A percentile compares a stretch with the other conserved stretches of the same genome.
These are phyloP conservation scores for Abramis brama DNA, from an alignment of 2,113 vertebrate genomes.

Conservation along the genomic window DNA sequence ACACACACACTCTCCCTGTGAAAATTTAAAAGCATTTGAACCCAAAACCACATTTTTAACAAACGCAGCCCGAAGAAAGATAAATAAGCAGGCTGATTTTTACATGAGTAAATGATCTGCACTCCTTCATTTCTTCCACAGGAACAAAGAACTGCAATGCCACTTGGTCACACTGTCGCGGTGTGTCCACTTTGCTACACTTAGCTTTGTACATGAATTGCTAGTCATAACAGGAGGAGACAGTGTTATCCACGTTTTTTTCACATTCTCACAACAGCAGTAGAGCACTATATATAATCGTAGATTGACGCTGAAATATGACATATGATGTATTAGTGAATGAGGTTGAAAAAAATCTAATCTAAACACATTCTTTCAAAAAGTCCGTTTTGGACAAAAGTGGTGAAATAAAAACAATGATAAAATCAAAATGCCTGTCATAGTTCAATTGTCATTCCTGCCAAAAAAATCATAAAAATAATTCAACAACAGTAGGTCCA, in stretches of 20 bases:
- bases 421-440: slow-evolving; percentile 41
- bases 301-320: not conserved
- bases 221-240: slow-evolving; percentile 30
- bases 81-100: slow-evolving; percentile 14
- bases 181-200: slow-evolving; percentile 10
- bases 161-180: not conserved
- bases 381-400: slow-evolving; percentile 29
- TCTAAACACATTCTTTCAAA: slow-evolving; percentile 3
- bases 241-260: slow-evolving; percentile 29
- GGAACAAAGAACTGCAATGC: slow-evolving; percentile 9
- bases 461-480: slow-evolving; percentile 50
- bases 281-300: slow-evolving; percentile 23
- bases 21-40: slow-evolving; percentile 3
- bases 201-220: slow-evolving; percentile 30
- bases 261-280: slow-evolving; percentile 31
- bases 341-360: slow-evolving; percentile 6
- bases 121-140: not conserved
- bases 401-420: not conserved
- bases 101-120: slow-evolving; percentile 5
- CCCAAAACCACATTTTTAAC: not conserved
- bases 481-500: slow-evolving; percentile 27
- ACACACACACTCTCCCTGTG: not conserved
- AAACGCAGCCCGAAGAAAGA: not conserved
- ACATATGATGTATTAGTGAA: slow-evolving; percentile 2
- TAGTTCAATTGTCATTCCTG: slow-evolving; percentile 71